Evolutionary conservation across 1,140 invertebrate genomes (phyloP).

Genomic region (Bombus confusus): DNA sequence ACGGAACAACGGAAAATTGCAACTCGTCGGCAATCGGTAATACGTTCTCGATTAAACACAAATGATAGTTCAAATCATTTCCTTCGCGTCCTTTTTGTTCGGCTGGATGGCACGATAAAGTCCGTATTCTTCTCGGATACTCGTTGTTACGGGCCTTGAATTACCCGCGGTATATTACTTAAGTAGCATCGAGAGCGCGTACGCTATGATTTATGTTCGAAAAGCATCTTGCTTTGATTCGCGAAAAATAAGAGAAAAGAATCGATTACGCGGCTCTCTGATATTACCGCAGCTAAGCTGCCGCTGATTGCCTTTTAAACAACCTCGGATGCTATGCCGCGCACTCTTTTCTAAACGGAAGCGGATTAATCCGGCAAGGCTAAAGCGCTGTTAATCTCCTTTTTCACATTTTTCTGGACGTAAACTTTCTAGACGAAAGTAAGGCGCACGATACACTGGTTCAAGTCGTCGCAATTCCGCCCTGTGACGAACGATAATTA

Average conservation of each 20-base stretch:
- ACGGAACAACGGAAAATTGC: conserved; percentile 27
- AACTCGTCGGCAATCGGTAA: conserved; percentile 3
- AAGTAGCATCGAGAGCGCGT: neutral
- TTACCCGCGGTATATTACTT: conserved; percentile 13
- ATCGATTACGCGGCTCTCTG: neutral
- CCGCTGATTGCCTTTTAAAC: too few species aligned
- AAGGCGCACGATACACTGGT: too few species aligned
- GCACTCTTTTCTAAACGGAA: too few species aligned
- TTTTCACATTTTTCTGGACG: too few species aligned
- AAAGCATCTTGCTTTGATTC: conserved; percentile 1
- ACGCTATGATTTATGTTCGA: conserved; percentile 22
- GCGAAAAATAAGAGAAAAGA: conserved; percentile 10
- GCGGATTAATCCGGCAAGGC: too few species aligned
- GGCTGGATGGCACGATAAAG: too few species aligned
- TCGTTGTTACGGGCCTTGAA: conserved; percentile 1
- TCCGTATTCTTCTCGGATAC: neutral
- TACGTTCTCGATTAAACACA: conserved; percentile 1
- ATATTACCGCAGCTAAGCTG: too few species aligned
- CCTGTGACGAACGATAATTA: too few species aligned
- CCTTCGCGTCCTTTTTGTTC: neutral
- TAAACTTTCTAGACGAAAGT: too few species aligned
- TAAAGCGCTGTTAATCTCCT: too few species aligned
- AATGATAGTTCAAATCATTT: conserved; percentile 10
- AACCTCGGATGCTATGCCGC: too few species aligned
- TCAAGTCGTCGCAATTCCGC: too few species aligned